Base-by-base conservation (phyloP, 2,113 vertebrate species). In the Formicarius rufipectus region DNA sequence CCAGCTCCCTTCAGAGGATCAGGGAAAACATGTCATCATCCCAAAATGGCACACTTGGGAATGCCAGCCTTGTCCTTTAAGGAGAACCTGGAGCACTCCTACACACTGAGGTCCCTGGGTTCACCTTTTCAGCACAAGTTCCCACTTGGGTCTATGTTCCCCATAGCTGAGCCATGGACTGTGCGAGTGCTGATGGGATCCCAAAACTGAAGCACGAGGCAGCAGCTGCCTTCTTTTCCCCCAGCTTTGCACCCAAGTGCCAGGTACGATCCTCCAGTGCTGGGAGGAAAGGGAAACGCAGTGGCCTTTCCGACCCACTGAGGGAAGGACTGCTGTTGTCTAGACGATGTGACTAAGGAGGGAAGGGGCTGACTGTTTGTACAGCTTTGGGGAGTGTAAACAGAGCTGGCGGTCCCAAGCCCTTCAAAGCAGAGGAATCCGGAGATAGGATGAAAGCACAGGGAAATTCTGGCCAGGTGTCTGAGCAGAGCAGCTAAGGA, bases 301-400 rank as follows among this genome's bases (percentile, higher is more conserved):
- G 3, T 0, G 7, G 68, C 88, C 72, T 86, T 91, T 89, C 88
- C 31, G 40, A 68, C 35, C 50, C 50, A 52, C 25, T 0, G 5
- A 49, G 90, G 91, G 90, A 80, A 93, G 77, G 86, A 62, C 62
- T 3, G 44, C 69, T 10, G n/a, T 22, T 76, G 94, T 97, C 97
- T 96, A 96, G 94, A 97, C 88, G 7, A 80, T 37, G 69, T 87
- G 95, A 96, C 93, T 96, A 53, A 96, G 83, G 84, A 85, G 91
- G 93, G 94, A 89, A 95, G 60, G 55, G 59, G 60, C 62, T 15
- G 20, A 64, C 59, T 95, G 83, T 95, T 97, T 96, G 94, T 84
- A 91, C 86, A 95, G 80, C 96, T 95, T 93, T 78, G 64, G 90
- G 64, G 85, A 96, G 74, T 28, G 81, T 94, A 96, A 96, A 96